Evolutionary conservation across 2,888 invertebrate species (phyloP).

Genomic region (Brachyptera risi): DNA sequence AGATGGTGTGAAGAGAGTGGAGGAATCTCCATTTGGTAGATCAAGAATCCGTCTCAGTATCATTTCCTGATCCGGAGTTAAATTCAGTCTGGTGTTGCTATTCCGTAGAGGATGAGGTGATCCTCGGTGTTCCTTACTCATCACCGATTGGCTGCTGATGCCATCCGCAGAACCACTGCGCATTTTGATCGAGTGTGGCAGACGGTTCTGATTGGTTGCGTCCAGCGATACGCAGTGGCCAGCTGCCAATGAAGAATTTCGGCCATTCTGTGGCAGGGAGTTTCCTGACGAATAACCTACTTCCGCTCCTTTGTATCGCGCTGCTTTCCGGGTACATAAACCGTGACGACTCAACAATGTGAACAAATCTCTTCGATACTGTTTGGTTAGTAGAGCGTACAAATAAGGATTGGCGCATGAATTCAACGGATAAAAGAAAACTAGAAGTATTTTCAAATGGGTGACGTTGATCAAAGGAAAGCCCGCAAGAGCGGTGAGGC

Average conservation of each 20-base stretch:
- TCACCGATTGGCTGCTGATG: background rate
- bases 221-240: constrained; percentile 1
- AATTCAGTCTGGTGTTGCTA: constrained; percentile 29
- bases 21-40: background rate
- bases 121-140: constrained; percentile 16
- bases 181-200: background rate
- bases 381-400: constrained; percentile 63
- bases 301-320: constrained; percentile 43
- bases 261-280: constrained; percentile 16
- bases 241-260: constrained; percentile 2
- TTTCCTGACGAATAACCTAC: constrained; percentile 23
- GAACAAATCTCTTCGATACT: constrained; percentile 57
- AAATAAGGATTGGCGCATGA: constrained; percentile 66
- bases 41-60: constrained; percentile 27
- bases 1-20: background rate
- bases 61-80: constrained; percentile 31
- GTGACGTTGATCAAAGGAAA: constrained; percentile 56
- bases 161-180: constrained; percentile 5
- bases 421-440: constrained; percentile 66
- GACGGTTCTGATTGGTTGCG: background rate
- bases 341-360: constrained; percentile 50
- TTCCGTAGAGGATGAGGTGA: constrained; percentile 34
- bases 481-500: constrained; percentile 59
- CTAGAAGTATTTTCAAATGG: constrained; percentile 53
- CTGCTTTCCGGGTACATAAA: constrained; percentile 46